A percentile compares a stretch with the other conserved stretches of the same genome.
phyloP scores from a whole-genome alignment of 1,140 invertebrate genomes.

The Trichoplusia ni region DNA sequence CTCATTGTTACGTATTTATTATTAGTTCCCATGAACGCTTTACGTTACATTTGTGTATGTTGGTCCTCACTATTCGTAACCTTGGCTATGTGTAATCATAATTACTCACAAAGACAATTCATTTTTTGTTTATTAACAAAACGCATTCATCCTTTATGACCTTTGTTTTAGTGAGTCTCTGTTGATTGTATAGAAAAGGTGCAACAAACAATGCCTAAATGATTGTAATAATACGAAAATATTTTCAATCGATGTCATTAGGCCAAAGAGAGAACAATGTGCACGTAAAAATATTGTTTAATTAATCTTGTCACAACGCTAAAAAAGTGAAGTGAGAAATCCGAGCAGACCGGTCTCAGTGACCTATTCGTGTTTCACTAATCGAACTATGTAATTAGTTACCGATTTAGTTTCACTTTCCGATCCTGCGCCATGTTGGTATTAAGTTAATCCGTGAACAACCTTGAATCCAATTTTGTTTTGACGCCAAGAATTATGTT shows the following conservation, averaged over 20 bases:
- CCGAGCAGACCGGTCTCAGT: constrained; percentile 51
- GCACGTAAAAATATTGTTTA: constrained; percentile 57
- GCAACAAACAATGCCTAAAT: no score
- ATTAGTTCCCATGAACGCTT: constrained; percentile 71
- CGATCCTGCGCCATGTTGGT: constrained; percentile 42
- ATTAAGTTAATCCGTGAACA: constrained; percentile 53
- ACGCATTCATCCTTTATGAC: constrained; percentile 24
- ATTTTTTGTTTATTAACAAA: constrained; percentile 27
- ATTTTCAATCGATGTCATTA: constrained; percentile 70
- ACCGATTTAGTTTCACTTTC: constrained; percentile 68
- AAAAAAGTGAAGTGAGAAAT: constrained; percentile 65
- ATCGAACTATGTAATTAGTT: constrained; percentile 63
- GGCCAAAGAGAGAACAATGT: constrained; percentile 66
- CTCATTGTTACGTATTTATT: constrained; percentile 77
- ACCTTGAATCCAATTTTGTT: constrained; percentile 49
- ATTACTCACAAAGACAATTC: constrained; percentile 37
- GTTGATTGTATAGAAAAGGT: constrained; percentile 40
- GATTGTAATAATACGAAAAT: constrained; percentile 37
- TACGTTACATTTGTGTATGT: constrained; percentile 63
- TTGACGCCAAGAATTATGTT: constrained; percentile 8
- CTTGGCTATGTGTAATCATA: constrained; percentile 52
- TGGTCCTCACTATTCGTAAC: constrained; percentile 62
- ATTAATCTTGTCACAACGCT: constrained; percentile 67
- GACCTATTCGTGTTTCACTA: constrained; percentile 60
- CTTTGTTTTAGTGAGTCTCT: constrained; percentile 38